These are phyloP conservation scores for Trichosurus vulpecula DNA, from an alignment of 2,797 vertebrate species.

Conservation along the genomic window DNA sequence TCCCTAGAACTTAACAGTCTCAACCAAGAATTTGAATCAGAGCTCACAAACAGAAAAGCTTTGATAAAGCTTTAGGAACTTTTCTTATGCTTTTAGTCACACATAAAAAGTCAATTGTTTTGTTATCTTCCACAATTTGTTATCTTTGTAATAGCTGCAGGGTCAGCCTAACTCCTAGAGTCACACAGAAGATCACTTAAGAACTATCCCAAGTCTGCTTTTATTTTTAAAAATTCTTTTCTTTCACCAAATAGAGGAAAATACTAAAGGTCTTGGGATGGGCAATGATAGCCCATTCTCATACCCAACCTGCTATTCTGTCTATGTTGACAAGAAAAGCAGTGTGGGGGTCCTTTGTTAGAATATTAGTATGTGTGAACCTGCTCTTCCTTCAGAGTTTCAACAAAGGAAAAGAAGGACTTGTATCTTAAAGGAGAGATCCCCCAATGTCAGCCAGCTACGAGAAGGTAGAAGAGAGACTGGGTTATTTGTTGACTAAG, in stretches of 20 bases:
- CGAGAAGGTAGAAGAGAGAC: not conserved
- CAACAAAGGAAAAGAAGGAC: not conserved
- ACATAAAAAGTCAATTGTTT: not conserved
- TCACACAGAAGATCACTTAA: not conserved
- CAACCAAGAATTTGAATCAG: not conserved
- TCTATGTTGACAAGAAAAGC: not conserved
- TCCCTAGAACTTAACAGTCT: not conserved
- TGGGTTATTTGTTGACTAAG: not conserved
- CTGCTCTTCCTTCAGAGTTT: not conserved
- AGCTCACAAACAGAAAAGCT: not conserved
- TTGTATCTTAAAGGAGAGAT: not conserved
- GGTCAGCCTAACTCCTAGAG: conserved; percentile 6
- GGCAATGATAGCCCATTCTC: not conserved
- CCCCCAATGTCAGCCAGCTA: not conserved
- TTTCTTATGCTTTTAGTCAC: not conserved
- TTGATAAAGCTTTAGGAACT: not conserved
- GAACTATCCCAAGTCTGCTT: not conserved
- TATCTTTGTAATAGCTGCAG: not conserved
- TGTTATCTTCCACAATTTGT: not conserved
- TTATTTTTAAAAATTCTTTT: not conserved
- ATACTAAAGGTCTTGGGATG: not conserved
- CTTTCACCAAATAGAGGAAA: not conserved
- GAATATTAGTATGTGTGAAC: not conserved
- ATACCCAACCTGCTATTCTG: not conserved
- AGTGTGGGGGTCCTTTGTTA: not conserved